phyloP scores from a whole-genome alignment of 1,140 invertebrate species.

The Panonychus citri region DNA sequence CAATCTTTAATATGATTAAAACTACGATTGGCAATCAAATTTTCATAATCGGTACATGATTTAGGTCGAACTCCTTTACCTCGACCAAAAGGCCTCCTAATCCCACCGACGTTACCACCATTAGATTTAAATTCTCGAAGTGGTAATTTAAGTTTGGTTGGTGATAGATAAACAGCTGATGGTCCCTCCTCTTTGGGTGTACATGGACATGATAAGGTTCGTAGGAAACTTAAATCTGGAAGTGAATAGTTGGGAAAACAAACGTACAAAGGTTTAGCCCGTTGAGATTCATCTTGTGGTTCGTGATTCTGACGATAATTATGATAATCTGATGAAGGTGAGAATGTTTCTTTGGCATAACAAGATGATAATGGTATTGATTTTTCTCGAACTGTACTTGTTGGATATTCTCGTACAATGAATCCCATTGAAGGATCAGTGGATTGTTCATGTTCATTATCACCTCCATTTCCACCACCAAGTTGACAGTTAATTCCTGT shows the following conservation, averaged over 20 bases:
- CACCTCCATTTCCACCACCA: neutral
- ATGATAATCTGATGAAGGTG: no score
- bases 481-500: slow-evolving; percentile 25
- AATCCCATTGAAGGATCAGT: neutral
- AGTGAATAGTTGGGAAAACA: slow-evolving; percentile 75
- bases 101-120: neutral
- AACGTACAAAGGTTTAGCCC: slow-evolving; percentile 46
- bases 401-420: neutral
- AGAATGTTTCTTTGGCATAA: no score
- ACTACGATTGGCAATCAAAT: slow-evolving; percentile 38
- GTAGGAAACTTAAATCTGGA: slow-evolving; percentile 60
- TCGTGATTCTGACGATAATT: neutral
- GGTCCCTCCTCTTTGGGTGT: neutral
- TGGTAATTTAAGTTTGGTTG: slow-evolving; percentile 8
- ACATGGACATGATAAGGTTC: slow-evolving; percentile 18
- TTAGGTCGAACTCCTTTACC: slow-evolving; percentile 34
- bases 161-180: slow-evolving; percentile 9
- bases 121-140: neutral
- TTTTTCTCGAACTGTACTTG: neutral
- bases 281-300: neutral
- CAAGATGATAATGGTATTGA: neutral
- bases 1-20: slow-evolving; percentile 64
- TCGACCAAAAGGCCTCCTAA: neutral
- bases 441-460: neutral
- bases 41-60: slow-evolving; percentile 57